Evolutionary conservation across 2,888 invertebrate genomes (phyloP).

Genomic region (Nomada goodeniana): DNA sequence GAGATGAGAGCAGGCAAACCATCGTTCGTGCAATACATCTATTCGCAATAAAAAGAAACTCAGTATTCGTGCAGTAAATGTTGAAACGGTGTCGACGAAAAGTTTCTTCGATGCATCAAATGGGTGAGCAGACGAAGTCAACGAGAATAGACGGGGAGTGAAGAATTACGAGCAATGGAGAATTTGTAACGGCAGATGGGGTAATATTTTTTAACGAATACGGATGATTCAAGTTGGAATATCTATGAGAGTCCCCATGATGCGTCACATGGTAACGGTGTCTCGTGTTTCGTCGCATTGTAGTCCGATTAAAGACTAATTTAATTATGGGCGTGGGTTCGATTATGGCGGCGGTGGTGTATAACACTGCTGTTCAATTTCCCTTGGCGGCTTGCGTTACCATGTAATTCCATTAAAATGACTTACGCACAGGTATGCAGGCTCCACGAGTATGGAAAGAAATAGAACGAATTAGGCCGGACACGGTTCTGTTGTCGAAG

Average conservation of each 20-base stretch:
- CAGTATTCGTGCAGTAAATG: background rate
- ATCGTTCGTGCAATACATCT: background rate
- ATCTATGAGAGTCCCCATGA: background rate
- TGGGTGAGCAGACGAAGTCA: background rate
- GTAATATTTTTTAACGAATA: background rate
- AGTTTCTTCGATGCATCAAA: background rate
- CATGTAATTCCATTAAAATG: constrained; percentile 28
- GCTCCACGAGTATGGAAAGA: constrained; percentile 4
- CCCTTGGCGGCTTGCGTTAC: constrained; percentile 6
- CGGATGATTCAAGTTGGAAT: constrained; percentile 4
- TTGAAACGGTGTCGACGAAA: background rate
- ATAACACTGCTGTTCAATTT: constrained; percentile 39
- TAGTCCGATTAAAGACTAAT: constrained; percentile 48
- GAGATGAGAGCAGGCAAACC: no score
- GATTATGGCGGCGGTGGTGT: constrained; percentile 26
- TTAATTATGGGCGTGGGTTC: constrained; percentile 37
- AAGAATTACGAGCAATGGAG: background rate
- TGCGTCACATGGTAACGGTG: constrained; percentile 9
- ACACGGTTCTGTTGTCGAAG: background rate
- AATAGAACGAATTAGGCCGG: constrained; percentile 20
- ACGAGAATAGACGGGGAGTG: background rate
- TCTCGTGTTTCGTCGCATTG: constrained; percentile 26
- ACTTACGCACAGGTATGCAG: constrained; percentile 3
- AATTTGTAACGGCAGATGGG: constrained; percentile 20
- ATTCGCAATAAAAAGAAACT: background rate